A percentile compares a stretch with the other conserved stretches of the same genome.
Conservation (phyloP, 1,140 invertebrate genomes). For the Dendrolimus punctatus region DNA sequence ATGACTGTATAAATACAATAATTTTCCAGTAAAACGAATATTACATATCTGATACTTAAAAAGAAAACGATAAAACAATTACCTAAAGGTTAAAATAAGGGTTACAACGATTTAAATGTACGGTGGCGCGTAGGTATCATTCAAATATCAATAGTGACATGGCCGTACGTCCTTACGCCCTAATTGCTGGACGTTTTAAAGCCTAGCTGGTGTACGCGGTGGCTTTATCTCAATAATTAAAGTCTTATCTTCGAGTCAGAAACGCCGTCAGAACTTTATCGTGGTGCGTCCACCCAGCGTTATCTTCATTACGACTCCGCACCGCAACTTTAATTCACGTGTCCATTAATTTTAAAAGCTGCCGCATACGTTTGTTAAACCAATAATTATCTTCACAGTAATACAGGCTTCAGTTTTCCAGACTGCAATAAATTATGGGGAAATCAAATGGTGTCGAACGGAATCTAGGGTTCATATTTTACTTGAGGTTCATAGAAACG, state of each 20-base stretch:
- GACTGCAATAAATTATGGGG: constrained; percentile 39
- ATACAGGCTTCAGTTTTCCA: constrained; percentile 40
- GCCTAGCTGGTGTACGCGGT: constrained; percentile 30
- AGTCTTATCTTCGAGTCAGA: constrained; percentile 45
- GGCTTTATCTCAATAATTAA: constrained; percentile 58
- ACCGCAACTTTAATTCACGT: constrained; percentile 55
- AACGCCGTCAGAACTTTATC: constrained; percentile 60
- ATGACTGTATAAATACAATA: too few species aligned
- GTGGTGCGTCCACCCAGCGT: constrained; percentile 37
- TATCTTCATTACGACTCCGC: constrained; percentile 62
- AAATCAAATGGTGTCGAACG: constrained; percentile 46
- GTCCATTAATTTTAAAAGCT: constrained; percentile 64
- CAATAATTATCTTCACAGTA: constrained; percentile 56
- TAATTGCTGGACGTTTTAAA: constrained; percentile 25
- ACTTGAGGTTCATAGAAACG: constrained; percentile 6
- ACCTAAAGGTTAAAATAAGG: too few species aligned
- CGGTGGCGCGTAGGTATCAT: not conserved
- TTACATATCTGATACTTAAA: too few species aligned
- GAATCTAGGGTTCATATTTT: constrained; percentile 16
- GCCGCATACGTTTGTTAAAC: constrained; percentile 50
- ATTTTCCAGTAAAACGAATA: too few species aligned
- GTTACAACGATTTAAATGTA: not conserved
- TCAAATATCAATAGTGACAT: constrained; percentile 1
- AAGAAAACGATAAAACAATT: too few species aligned
- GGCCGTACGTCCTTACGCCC: constrained; percentile 3